Conservation (phyloP, 1,140 invertebrate species). For the Paraescarpia echinospica region DNA sequence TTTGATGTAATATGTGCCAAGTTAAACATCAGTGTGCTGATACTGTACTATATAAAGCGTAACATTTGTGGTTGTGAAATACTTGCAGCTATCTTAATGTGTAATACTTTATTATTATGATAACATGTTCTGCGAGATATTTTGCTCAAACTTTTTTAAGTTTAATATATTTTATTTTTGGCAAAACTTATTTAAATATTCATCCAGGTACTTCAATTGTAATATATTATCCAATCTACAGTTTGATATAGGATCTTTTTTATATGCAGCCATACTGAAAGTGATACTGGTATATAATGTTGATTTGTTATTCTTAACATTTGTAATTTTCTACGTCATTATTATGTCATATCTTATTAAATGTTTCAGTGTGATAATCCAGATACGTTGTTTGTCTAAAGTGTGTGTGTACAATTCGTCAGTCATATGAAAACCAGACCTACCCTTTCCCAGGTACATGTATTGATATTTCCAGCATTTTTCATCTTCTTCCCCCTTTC, state of each 20-base stretch:
- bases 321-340: not conserved
- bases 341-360: too few relatives aligned
- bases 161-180: not conserved
- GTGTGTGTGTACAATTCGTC: too few relatives aligned
- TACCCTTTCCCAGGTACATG: too few relatives aligned
- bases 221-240: constrained; percentile 2
- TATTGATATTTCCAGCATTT: too few relatives aligned
- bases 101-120: not conserved
- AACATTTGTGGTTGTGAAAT: not conserved
- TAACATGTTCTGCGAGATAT: not conserved
- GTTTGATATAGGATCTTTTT: not conserved
- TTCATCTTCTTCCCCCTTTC: too few relatives aligned
- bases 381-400: too few relatives aligned
- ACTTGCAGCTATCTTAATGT: not conserved
- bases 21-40: not conserved
- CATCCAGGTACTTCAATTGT: not conserved
- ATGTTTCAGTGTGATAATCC: too few relatives aligned
- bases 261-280: not conserved
- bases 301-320: not conserved
- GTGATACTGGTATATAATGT: not conserved
- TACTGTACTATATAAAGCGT: not conserved
- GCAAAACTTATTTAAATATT: not conserved
- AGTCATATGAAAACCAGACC: too few relatives aligned
- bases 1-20: not conserved
- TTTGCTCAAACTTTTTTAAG: not conserved